Evolutionary conservation across 2,888 invertebrate genomes (phyloP), one percentile per base, ranked within the genome.

Genomic region (Phyllotreta striolata): DNA sequence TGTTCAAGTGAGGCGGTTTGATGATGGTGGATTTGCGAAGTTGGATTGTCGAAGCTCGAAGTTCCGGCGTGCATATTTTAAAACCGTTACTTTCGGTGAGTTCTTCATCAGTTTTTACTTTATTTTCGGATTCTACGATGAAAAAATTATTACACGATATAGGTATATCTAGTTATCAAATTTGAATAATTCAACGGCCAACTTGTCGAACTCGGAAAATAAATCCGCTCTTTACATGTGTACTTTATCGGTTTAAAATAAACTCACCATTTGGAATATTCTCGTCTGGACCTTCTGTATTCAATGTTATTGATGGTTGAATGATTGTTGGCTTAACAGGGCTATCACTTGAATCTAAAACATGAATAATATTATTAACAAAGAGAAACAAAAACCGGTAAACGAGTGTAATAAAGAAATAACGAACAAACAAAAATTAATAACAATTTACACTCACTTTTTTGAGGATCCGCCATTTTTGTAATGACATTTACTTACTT

Each of bases 231-330:
- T 4, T 1, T 24, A 24, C 24, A 24, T 24, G 1, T 24, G 4
- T 24, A 24, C 4, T 24, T 24, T 24, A 24, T 24, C 24, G 24
- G 24, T 24, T 47, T 43, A 12, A 40, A 14, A 39, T 39, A 55
- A 41, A 66, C 52, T 64, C 72, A 79, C 78, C 79, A 73, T 74
- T 72, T 67, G 73, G 74, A 59, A 72, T 69, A 49, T 78, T 75
- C 63, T 79, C 80, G 39, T 70, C 64, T 55, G 79, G 74, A 46
- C 71, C 78, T 66, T 80, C 80, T 52, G 78, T 77, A 75, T 79
- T 79, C 78, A 79, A 80, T 66, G 78, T 79, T 62, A 79, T 78
- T 47, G 76, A 70, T 47, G 78, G 73, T 62, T 76, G 76, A 46
- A 76, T 70, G 61, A 69, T 69, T 62, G 73, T 62, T 46, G 70